Base-by-base conservation (phyloP, 2,113 vertebrate genomes). In the Dinomys branickii region DNA sequence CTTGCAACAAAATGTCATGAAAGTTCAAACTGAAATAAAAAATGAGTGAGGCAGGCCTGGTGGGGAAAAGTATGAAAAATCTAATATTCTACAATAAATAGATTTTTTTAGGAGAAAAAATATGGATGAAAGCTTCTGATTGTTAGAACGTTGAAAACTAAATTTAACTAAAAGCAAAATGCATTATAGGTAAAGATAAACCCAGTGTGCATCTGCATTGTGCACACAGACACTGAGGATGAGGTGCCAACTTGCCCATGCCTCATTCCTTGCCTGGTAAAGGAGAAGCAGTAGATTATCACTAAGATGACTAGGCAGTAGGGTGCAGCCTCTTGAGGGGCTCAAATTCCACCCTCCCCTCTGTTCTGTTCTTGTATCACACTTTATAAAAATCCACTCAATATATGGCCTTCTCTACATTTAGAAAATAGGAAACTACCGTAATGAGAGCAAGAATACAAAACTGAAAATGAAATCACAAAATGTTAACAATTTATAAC, bases 141-240 rank as follows among this genome's bases (percentile, higher is more conserved):
- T 56, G 63, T 71, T 61, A 0, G 5, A 96, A 41, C 65, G 16
- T 3, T 56, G 16, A 85, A 69, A 50, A 50, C 24, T 50, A 69
- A 85, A 75, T 67, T 88, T 30, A 82, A 73, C 24, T n/a, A 84
- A 92, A 91, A 85, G 17, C 61, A 94, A 95, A 94, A 83, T 71
- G 16, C 3, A 63, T 11, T 63, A 5, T 38, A n/a, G 8, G 26
- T 11, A 86, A 94, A 77, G 83, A 47, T 13, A 82, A 65, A 67
- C 47, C 3, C 26, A 73, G 22, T 16, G 12, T 85, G 9, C 19
- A 81, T 61, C 67, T 52, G 5, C 1, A 33, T 71, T 35, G 63
- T 91, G 78, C 28, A 20, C 17, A n/a, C 3, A 50, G 47, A 22
- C 56, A 54, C 84, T 3, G 16, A 35, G n/a, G 4, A 59, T 35